Percentiles rank a stretch among this genome's conserved stretches.
Conservation (phyloP, 2,797 vertebrate genomes). For the Oophaga sylvatica region DNA sequence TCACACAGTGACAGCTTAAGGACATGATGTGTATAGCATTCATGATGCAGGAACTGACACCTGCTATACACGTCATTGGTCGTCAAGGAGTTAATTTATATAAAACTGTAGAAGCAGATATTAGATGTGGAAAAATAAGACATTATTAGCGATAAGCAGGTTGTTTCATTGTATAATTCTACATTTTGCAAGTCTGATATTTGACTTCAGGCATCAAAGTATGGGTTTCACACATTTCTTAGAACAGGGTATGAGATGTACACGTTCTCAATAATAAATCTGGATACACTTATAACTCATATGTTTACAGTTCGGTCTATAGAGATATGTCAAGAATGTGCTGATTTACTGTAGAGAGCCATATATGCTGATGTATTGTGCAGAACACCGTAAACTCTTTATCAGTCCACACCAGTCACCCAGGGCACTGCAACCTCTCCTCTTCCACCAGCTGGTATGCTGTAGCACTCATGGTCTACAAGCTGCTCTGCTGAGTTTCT, state of each 20-base stretch:
- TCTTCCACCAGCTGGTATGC: neutral
- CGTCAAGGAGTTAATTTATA: too few species aligned
- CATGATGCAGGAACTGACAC: too few species aligned
- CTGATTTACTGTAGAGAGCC: constrained; percentile 20
- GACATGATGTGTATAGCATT: too few species aligned
- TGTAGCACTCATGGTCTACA: neutral
- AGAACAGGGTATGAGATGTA: neutral
- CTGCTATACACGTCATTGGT: too few species aligned
- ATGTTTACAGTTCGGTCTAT: constrained; percentile 23
- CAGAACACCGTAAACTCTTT: neutral
- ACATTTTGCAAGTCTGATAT: neutral
- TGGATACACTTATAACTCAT: constrained; percentile 16
- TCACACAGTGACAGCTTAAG: too few species aligned
- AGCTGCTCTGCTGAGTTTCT: neutral
- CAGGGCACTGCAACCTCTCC: neutral
- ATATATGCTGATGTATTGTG: neutral
- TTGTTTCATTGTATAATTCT: neutral
- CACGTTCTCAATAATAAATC: constrained; percentile 1
- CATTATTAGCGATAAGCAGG: neutral
- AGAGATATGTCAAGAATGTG: constrained; percentile 48
- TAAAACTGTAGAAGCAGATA: neutral
- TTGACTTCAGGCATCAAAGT: neutral
- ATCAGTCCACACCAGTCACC: neutral
- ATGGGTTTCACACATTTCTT: neutral
- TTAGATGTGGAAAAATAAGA: neutral